These are phyloP conservation scores for Trichogramma evanescens DNA, from an alignment of 2,888 invertebrate genomes.

Conservation along the genomic window DNA sequence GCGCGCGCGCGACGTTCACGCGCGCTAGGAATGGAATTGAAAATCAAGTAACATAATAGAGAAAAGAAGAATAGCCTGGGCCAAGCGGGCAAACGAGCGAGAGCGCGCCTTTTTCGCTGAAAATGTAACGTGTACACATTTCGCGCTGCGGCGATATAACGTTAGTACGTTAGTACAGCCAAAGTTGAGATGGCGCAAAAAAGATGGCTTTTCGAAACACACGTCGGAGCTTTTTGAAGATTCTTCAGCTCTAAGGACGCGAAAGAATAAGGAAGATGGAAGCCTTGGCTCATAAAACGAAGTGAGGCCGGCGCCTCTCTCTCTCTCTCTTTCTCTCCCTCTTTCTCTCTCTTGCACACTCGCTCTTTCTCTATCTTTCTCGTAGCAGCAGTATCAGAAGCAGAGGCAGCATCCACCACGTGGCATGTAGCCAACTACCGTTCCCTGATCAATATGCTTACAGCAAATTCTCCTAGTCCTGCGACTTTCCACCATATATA, in stretches of 20 bases:
- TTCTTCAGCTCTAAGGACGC: not conserved
- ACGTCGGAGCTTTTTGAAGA: slow-evolving; percentile 17
- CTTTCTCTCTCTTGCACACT: slow-evolving; percentile 1
- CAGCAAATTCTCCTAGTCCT: slow-evolving; percentile 30
- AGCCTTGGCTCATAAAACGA: slow-evolving; percentile 47
- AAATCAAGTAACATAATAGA: too few relatives aligned
- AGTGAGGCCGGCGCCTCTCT: slow-evolving; percentile 40
- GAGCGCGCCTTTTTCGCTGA: not conserved
- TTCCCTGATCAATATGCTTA: slow-evolving; percentile 49
- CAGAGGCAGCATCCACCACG: slow-evolving; percentile 45
- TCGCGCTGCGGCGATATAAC: not conserved
- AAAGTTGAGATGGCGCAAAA: slow-evolving; percentile 18
- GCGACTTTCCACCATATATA: slow-evolving; percentile 13
- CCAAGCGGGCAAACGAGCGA: not conserved
- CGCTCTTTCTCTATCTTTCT: slow-evolving; percentile 13
- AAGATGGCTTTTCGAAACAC: slow-evolving; percentile 29
- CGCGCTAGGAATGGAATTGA: too few relatives aligned
- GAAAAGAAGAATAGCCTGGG: too few relatives aligned
- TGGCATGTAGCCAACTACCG: slow-evolving; percentile 48
- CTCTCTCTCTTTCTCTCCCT: slow-evolving; percentile 13
- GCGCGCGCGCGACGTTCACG: too few relatives aligned
- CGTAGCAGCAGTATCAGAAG: not conserved
- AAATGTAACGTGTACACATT: too few relatives aligned
- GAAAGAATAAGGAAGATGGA: slow-evolving; percentile 40
- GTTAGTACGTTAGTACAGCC: slow-evolving; percentile 1